Evolutionary conservation across 2,797 vertebrate genomes (phyloP).

Genomic region (Salarias fasciatus): DNA sequence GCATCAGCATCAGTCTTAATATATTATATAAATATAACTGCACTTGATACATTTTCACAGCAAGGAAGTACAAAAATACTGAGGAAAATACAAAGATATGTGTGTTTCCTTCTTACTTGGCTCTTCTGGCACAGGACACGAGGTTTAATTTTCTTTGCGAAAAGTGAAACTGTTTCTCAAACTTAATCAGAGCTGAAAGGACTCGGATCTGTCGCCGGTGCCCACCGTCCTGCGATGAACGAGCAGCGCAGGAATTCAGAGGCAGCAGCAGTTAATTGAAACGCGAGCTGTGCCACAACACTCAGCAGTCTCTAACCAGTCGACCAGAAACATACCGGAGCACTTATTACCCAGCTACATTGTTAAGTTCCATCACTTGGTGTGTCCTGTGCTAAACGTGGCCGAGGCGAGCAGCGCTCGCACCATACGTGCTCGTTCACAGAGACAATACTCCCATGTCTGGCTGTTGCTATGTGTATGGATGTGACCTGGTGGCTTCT

Average conservation of each 20-base stretch:
- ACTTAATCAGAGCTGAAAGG: conserved; percentile 12
- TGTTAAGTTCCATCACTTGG: conserved; percentile 11
- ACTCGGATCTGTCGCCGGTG: conserved; percentile 21
- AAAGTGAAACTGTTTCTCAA: neutral
- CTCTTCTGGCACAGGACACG: too few species aligned
- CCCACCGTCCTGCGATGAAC: conserved; percentile 1
- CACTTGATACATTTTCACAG: too few species aligned
- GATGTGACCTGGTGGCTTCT: conserved; percentile 52
- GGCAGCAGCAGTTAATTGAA: conserved; percentile 36
- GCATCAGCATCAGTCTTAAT: too few species aligned
- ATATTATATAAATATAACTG: too few species aligned
- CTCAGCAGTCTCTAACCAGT: conserved; percentile 27
- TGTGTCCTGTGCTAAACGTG: conserved; percentile 24
- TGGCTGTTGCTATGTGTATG: conserved; percentile 62
- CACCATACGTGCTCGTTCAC: conserved; percentile 46
- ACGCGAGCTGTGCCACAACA: conserved; percentile 34
- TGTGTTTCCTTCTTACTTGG: too few species aligned
- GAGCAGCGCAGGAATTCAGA: conserved; percentile 39
- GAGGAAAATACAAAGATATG: too few species aligned
- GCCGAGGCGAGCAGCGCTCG: conserved; percentile 17
- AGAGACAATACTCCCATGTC: conserved; percentile 51
- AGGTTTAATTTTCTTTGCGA: neutral
- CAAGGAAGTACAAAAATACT: too few species aligned
- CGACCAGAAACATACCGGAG: conserved; percentile 50
- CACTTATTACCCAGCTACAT: conserved; percentile 30